These are phyloP conservation scores for Ceratosolen solmsi DNA, from an alignment of 1,140 invertebrate genomes.

Conservation along the genomic window DNA sequence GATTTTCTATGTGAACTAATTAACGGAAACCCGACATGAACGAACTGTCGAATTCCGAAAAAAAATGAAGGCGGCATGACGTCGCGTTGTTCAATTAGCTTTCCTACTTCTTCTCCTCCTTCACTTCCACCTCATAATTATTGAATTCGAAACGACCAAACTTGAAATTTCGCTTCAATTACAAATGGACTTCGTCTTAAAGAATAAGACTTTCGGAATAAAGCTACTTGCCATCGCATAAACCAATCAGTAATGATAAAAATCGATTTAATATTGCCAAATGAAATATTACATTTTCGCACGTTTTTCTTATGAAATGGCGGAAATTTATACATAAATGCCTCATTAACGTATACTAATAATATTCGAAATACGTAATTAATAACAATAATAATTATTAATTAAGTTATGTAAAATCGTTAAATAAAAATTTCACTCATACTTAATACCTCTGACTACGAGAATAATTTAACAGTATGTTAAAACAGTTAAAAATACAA, in stretches of 20 bases:
- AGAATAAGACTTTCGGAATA: constrained; percentile 26
- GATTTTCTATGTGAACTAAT: background rate
- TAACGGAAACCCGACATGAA: background rate
- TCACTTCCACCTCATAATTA: background rate
- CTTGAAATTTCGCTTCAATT: constrained; percentile 28
- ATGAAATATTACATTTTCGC: background rate
- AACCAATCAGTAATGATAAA: constrained; percentile 39
- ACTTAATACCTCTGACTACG: too few relatives aligned
- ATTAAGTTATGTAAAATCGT: too few relatives aligned
- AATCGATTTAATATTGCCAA: constrained; percentile 26
- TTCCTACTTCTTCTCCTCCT: background rate
- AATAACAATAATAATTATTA: too few relatives aligned
- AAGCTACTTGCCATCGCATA: constrained; percentile 20
- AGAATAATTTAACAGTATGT: too few relatives aligned
- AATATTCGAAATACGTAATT: background rate
- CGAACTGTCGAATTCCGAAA: background rate
- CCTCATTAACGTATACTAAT: background rate
- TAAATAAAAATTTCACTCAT: too few relatives aligned
- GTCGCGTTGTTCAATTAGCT: constrained; percentile 28
- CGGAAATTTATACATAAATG: background rate
- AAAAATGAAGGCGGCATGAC: background rate
- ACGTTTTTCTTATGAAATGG: background rate
- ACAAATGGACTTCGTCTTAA: constrained; percentile 11
- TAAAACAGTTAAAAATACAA: background rate
- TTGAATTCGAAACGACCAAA: background rate